Percentiles rank a stretch among this genome's conserved stretches.
These are phyloP conservation scores for Erebia ligea DNA, from an alignment of 2,888 invertebrate species.

Conservation along the genomic window DNA sequence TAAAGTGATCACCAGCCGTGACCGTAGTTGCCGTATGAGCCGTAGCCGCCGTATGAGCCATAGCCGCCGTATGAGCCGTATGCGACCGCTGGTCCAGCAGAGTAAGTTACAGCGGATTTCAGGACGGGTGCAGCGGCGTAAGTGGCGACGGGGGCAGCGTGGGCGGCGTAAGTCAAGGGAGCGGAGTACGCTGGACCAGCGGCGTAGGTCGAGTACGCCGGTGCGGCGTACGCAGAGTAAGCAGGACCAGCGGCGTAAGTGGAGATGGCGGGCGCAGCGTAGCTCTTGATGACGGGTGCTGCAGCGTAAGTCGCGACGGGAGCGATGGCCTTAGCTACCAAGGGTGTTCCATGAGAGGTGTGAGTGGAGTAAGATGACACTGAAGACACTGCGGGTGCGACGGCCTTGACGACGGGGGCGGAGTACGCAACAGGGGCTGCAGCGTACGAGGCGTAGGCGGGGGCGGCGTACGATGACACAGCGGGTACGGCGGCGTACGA, in stretches of 20 bases:
- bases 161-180: slow-evolving; percentile 46
- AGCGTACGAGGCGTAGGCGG: slow-evolving; percentile 52
- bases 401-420: slow-evolving; percentile 58
- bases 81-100: slow-evolving; percentile 45
- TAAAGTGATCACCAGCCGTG: slow-evolving; percentile 84
- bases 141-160: slow-evolving; percentile 43
- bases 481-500: slow-evolving; percentile 61
- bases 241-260: slow-evolving; percentile 62
- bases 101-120: slow-evolving; percentile 44
- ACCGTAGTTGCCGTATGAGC: slow-evolving; percentile 84
- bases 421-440: slow-evolving; percentile 67
- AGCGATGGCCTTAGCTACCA: slow-evolving; percentile 54
- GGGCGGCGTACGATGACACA: slow-evolving; percentile 44
- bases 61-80: slow-evolving; percentile 83
- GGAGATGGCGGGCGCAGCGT: slow-evolving; percentile 67
- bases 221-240: slow-evolving; percentile 70
- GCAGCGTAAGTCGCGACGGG: slow-evolving; percentile 75
- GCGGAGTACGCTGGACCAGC: slow-evolving; percentile 50
- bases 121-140: slow-evolving; percentile 46
- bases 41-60: slow-evolving; percentile 83
- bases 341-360: slow-evolving; percentile 51
- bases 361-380: slow-evolving; percentile 52
- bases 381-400: slow-evolving; percentile 51
- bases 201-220: slow-evolving; percentile 79
- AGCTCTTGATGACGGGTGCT: slow-evolving; percentile 63